Base-by-base conservation (phyloP, 2,797 vertebrate species). In the Myotis pilosus region DNA sequence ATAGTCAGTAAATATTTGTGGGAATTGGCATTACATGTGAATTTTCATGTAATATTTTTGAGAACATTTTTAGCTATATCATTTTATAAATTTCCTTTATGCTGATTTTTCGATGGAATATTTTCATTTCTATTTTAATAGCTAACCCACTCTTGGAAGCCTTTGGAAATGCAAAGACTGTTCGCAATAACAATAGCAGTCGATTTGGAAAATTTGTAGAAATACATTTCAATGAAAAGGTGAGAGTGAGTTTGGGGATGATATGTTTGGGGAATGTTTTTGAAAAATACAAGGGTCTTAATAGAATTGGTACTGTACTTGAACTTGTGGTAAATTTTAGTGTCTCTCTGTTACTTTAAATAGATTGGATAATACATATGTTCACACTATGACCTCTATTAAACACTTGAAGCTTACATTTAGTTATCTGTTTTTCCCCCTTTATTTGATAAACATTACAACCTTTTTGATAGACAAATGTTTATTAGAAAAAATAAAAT, bases 151-250 rank as follows among this genome's bases (percentile, higher is more conserved):
- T 99, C 2, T 98, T 99, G 44, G 99, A 99, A 98, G 99, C 99
- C 30, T 99, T 99, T 97, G 99, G 99, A 97, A 99, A 99, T 75
- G 99, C 99, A 89, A 99, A 99, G 97, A 99, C 99, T 19, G 99
- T 99, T 97, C 98, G 99, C 75, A 99, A 99, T 97, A 99, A 99
- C 97, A 99, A 99, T 98, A 99, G 99, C 95, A 99, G 99, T 97
- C 99, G 99, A 85, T 99, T 99, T 98, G 99, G 99, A 94, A 99
- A 99, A 98, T 99, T 99, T 98, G 99, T 99, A 90, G 99, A 99
- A 99, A 99, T 99, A 97, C 99, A 99, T 97, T 99, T 99, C 93
- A 99, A 99, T 97, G 99, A 99, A 95, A 99, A 99, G 99, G 99
- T 92, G 7, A 81, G 64, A 91, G 6, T 69, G 53, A 85, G 64